Evolutionary conservation across 2,888 invertebrate genomes (phyloP).

Genomic region (Melieria omissa): DNA sequence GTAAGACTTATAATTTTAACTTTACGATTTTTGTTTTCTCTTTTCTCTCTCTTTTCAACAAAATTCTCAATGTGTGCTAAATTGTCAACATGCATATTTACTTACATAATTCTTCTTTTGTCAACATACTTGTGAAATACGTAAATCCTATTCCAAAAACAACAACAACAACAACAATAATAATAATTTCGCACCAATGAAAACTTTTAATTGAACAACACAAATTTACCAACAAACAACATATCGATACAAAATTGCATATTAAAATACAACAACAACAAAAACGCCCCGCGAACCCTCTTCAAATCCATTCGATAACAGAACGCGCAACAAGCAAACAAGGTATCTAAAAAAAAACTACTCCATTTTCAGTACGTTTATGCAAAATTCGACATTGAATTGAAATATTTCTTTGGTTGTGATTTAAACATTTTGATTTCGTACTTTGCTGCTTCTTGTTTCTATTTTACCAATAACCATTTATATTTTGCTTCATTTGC

Average conservation of each 20-base stretch:
- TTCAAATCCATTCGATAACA: slow-evolving; percentile 47
- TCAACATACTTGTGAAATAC: slow-evolving; percentile 41
- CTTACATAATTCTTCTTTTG: slow-evolving; percentile 25
- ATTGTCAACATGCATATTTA: slow-evolving; percentile 40
- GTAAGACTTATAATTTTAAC: slow-evolving; percentile 30
- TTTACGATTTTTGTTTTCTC: slow-evolving; percentile 51
- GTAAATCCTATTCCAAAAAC: slow-evolving; percentile 48
- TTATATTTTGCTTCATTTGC: too few species aligned
- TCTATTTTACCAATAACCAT: not conserved
- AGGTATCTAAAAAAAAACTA: slow-evolving; percentile 58
- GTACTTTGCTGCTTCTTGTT: not conserved
- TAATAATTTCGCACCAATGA: slow-evolving; percentile 44
- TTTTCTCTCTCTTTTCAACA: slow-evolving; percentile 52
- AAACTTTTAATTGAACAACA: slow-evolving; percentile 19
- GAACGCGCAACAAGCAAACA: slow-evolving; percentile 67
- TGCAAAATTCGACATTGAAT: slow-evolving; percentile 15
- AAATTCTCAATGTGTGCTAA: slow-evolving; percentile 62
- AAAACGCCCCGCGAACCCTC: slow-evolving; percentile 25
- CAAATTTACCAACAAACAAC: slow-evolving; percentile 29
- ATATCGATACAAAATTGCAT: slow-evolving; percentile 40
- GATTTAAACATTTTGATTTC: slow-evolving; percentile 3
- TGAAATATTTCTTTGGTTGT: slow-evolving; percentile 6
- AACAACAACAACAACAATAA: slow-evolving; percentile 46
- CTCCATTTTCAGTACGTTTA: slow-evolving; percentile 14
- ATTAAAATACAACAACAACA: slow-evolving; percentile 40